Evolutionary conservation across 2,113 vertebrate genomes (phyloP), one percentile per base, ranked within the genome.

Genomic region (Misgurnus anguillicaudatus): DNA sequence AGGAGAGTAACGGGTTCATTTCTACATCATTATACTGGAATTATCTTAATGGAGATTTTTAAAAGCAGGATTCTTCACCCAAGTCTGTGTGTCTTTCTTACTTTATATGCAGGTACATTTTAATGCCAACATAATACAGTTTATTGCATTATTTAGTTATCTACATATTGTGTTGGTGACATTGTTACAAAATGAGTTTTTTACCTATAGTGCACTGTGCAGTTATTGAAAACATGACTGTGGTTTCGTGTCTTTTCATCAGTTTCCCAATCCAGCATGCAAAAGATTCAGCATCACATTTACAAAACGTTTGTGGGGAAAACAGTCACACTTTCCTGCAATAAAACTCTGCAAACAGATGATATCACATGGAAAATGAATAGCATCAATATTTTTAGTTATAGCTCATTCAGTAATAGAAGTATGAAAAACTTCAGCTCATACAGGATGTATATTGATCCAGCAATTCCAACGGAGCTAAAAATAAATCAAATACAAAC

Each of bases 391-490:
- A 48, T 62, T 75, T 75, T 75, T 36, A 75, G 21, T 0, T 0
- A 10, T 0, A 7, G 0, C 3, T 36, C 21, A 0, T 0, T 0
- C 0, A 6, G 0, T 6, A 71, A 62, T 41, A 48, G 0, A 48
- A 47, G 10, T 24, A 11, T 1, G 1, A 75, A 0, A 31, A 61
- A 75, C 41, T 75, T 75, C 4, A 75, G 14, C 21, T 75, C 72
- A 48, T 13, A 75, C 14, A 75, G 72, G 58, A 75, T 75, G 24
- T 14, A 31, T 41, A 62, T 75, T 21, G 6, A 62, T 39, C 14
- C 72, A 6, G 57, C 14, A 31, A 19, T 2, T 61, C 19, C 11
- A 3, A 62, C 4, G 47, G 14, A 47, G 36, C 60, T 75, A 62
- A 62, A 9, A 48, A 75, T 75, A 45, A 11, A 62, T 47, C 57